phyloP scores from a whole-genome alignment of 2,797 vertebrate species.

The Halcyon chelicuti region DNA sequence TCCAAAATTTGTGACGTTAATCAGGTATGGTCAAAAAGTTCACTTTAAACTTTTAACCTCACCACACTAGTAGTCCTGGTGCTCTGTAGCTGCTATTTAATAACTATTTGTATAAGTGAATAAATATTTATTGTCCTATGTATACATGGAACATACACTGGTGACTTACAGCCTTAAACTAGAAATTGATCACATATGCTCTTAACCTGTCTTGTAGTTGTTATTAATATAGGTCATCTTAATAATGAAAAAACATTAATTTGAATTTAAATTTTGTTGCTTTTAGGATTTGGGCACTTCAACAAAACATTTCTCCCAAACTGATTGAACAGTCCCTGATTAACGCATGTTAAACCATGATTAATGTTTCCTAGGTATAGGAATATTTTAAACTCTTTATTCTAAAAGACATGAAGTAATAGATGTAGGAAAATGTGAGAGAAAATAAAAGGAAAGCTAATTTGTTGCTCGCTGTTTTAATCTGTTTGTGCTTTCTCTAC shows the following conservation, averaged over 20 bases:
- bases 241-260: background rate
- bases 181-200: background rate
- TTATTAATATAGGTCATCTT: background rate
- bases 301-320: background rate
- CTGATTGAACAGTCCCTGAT: background rate
- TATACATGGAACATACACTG: background rate
- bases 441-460: background rate
- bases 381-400: background rate
- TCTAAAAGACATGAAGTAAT: background rate
- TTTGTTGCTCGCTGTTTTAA: background rate
- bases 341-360: background rate
- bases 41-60: background rate
- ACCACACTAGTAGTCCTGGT: background rate
- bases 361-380: background rate
- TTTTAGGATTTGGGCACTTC: background rate
- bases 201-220: background rate
- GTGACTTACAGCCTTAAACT: background rate
- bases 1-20: background rate
- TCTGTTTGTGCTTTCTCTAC: background rate
- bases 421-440: background rate
- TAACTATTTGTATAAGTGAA: background rate
- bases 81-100: background rate
- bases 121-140: constrained; percentile 35
- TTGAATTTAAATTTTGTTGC: background rate
- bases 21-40: background rate